Evolutionary conservation across 2,797 vertebrate species (phyloP).

Genomic region (Champsocephalus gunnari): DNA sequence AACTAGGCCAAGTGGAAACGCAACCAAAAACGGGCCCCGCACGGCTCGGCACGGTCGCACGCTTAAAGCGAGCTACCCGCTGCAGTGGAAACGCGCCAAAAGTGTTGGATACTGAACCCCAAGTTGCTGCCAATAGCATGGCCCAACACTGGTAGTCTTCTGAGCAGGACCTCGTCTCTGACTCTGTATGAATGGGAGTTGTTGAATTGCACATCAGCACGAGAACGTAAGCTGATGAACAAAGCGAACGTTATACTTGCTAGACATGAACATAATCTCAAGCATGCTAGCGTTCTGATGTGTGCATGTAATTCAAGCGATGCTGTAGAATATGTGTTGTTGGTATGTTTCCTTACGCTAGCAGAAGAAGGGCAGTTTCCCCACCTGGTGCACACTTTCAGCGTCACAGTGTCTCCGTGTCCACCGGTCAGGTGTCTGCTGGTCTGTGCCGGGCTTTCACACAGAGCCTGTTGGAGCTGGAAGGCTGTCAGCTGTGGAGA

Average conservation of each 20-base stretch:
- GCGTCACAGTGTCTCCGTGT: not conserved
- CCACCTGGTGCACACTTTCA: not conserved
- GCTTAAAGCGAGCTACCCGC: too few species aligned
- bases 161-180: too few species aligned
- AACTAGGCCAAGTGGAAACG: too few species aligned
- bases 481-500: conserved; percentile 69
- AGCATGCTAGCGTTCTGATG: not conserved
- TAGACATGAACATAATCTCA: not conserved
- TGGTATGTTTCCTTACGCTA: not conserved
- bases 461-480: conserved; percentile 55
- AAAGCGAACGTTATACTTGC: not conserved
- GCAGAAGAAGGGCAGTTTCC: not conserved
- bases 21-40: too few species aligned
- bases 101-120: too few species aligned
- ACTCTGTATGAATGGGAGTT: too few species aligned
- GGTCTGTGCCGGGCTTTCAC: conserved; percentile 43
- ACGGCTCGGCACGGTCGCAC: too few species aligned
- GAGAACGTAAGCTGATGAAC: too few species aligned
- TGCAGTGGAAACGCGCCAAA: too few species aligned
- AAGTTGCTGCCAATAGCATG: too few species aligned
- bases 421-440: conserved; percentile 19
- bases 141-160: too few species aligned
- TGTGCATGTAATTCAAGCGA: not conserved
- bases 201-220: too few species aligned
- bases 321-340: not conserved